These are phyloP conservation scores for Actias luna DNA, from an alignment of 2,888 invertebrate species.

Conservation along the genomic window DNA sequence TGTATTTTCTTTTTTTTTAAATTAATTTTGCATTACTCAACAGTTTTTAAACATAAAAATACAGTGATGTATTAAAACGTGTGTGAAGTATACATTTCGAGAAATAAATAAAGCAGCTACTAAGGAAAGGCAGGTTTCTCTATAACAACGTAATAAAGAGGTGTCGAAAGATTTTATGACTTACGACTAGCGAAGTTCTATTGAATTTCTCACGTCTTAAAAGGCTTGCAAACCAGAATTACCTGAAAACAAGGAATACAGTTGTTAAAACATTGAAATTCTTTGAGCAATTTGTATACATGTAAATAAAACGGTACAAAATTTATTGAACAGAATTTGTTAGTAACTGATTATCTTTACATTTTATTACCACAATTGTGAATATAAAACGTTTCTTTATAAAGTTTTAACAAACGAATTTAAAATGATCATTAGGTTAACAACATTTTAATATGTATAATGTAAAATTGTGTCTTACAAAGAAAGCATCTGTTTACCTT, in stretches of 20 bases:
- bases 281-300: neutral
- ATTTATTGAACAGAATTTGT: neutral
- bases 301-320: neutral
- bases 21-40: neutral
- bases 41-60: neutral
- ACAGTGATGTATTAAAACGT: neutral
- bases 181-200: slow-evolving; percentile 33
- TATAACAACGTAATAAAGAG: slow-evolving; percentile 30
- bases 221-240: slow-evolving; percentile 30
- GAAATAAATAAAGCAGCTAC: slow-evolving; percentile 7
- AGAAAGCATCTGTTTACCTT: too few species aligned
- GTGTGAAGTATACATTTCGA: neutral
- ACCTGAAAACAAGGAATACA: slow-evolving; percentile 42
- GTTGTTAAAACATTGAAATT: slow-evolving; percentile 9
- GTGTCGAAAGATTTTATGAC: slow-evolving; percentile 42
- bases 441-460: neutral
- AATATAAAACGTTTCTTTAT: neutral
- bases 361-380: neutral
- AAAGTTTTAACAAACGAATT: neutral
- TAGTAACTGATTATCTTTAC: neutral
- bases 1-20: neutral
- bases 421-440: neutral
- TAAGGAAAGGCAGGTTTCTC: slow-evolving; percentile 13
- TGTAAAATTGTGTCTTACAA: neutral
- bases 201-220: slow-evolving; percentile 46